Evolutionary conservation across 2,888 invertebrate genomes (phyloP), one percentile per base, ranked within the genome.

Genomic region (Macaria liturata): DNA sequence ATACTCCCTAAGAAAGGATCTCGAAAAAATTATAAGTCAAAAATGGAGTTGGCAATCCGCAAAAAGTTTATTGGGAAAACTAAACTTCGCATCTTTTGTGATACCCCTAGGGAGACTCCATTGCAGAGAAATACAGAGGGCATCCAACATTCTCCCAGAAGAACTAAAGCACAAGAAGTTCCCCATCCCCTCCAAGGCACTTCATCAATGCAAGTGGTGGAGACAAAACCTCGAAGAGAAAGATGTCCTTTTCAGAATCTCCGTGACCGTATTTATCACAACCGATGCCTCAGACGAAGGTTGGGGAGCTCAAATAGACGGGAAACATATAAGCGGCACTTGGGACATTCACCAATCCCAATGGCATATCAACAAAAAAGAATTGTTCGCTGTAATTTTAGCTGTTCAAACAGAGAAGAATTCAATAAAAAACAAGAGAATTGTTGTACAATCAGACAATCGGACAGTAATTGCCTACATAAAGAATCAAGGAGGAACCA

Each of bases 281-380:
- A 59, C 66, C 5, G 68, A 68, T 46, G 68, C 68, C 0, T 49
- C 64, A 9, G 53, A 62, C 7, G 20, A 4, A 0, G 68, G 63
- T 3, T 68, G 66, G 66, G 66, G 68, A 5, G 67, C 68, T 0
- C 45, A 46, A 0, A 20, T 65, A 42, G 44, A 61, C 42, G 58
- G 1, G 4, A 31, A 30, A 6, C 3, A 3, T 0, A 7, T 55
- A 7, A 0, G 20, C 4, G 55, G 55, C 1, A 3, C 20, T 1
- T 65, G 66, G 66, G 49, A 52, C 0, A n/a, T 0, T 0, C 4
- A 49, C 0, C 66, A 69, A 20, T 4, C 3, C 3, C 4, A 4
- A 2, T 66, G 65, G 67, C 67, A 69, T 49, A 57, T 32, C 54
- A 69, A 69, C 51, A 8, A 32, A 6, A 69, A 67, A 45, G 69